A percentile compares a stretch with the other conserved stretches of the same genome.
These are phyloP conservation scores for Megaptera novaeangliae DNA, from an alignment of 2,113 vertebrate species.

Conservation along the genomic window DNA sequence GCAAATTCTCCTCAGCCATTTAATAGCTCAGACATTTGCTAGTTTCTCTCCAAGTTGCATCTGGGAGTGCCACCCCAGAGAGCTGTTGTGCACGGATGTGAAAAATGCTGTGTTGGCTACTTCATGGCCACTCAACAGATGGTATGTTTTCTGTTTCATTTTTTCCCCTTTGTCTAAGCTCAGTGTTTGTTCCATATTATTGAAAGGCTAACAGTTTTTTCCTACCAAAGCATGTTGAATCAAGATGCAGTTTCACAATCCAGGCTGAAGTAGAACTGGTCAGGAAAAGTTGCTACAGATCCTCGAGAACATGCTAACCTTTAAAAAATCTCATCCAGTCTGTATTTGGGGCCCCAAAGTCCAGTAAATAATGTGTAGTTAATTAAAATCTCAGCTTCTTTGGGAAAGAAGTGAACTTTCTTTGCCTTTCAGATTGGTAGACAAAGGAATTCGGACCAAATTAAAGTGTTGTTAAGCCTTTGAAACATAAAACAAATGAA, in stretches of 20 bases:
- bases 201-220: not conserved
- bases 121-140: not conserved
- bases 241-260: constrained; percentile 2
- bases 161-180: not conserved
- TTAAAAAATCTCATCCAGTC: not conserved
- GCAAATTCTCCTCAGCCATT: not conserved
- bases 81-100: not conserved
- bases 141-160: not conserved
- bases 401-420: constrained; percentile 15
- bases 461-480: not conserved
- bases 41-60: not conserved
- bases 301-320: constrained; percentile 12
- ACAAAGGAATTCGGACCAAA: not conserved
- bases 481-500: not conserved
- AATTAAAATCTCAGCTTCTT: constrained; percentile 46
- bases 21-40: not conserved
- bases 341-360: not conserved
- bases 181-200: not conserved
- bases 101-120: not conserved
- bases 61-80: not conserved
- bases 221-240: not conserved
- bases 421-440: not conserved
- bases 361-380: not conserved
- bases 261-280: not conserved
- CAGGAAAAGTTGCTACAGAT: not conserved